Evolutionary conservation across 2,113 vertebrate genomes (phyloP).

Genomic region (Monarcha castaneiventris): DNA sequence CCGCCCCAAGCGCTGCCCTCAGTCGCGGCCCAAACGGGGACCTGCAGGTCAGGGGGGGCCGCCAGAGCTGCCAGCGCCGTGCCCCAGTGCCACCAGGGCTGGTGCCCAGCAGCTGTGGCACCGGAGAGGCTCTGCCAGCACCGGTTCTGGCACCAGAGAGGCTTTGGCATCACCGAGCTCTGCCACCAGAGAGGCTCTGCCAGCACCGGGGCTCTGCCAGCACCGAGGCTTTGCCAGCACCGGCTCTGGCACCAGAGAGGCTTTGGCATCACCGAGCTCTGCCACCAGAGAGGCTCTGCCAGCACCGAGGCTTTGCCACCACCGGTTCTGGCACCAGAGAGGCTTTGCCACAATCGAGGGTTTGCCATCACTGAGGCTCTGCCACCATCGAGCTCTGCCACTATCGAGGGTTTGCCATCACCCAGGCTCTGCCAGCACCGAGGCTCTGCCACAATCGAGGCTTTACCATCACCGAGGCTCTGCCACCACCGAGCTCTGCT

Average conservation of each 20-base stretch:
- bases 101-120: background rate
- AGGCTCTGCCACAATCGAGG: no score
- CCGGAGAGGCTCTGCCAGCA: background rate
- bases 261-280: no score
- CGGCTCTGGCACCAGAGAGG: no score
- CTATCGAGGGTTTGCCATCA: no score
- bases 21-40: accelerated
- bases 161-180: background rate
- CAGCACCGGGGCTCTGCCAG: background rate
- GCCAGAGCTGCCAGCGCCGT: background rate
- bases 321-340: no score
- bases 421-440: no score
- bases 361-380: background rate
- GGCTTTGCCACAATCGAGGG: no score
- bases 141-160: no score
- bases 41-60: background rate
- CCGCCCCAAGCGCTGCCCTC: accelerated
- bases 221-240: background rate
- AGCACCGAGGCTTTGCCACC: background rate
- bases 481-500: no score
- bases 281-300: background rate
- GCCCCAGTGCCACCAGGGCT: background rate
- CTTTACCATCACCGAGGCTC: no score
- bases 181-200: background rate
- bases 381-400: background rate